Conservation (phyloP, 1,140 invertebrate species). For the Bombus waltoni region DNA sequence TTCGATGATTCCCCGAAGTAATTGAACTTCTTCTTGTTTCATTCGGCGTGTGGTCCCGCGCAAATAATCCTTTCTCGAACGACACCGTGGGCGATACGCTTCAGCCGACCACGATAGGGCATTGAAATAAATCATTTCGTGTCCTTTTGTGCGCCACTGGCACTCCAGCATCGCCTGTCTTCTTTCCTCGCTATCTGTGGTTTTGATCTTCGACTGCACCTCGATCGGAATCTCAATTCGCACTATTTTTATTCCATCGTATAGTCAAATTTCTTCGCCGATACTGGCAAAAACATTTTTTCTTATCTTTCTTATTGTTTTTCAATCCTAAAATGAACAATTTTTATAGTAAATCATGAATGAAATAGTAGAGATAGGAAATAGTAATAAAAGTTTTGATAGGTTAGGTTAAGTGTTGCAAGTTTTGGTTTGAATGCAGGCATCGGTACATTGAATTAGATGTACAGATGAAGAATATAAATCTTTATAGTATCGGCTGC, state of each 20-base stretch:
- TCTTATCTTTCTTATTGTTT: not conserved
- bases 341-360: not conserved
- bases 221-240: not conserved
- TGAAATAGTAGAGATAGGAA: not conserved
- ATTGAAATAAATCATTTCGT: slow-evolving; percentile 46
- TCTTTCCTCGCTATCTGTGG: not conserved
- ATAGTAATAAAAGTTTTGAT: no score
- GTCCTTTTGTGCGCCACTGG: not conserved
- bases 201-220: not conserved
- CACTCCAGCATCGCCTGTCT: not conserved
- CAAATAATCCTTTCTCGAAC: slow-evolving; percentile 12
- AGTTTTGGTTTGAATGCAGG: not conserved
- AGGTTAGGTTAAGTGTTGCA: not conserved
- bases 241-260: not conserved
- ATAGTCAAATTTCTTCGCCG: not conserved
- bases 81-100: slow-evolving; percentile 6
- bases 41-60: slow-evolving; percentile 38
- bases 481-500: not conserved
- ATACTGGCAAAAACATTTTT: not conserved
- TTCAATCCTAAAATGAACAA: not conserved
- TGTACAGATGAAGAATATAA: not conserved
- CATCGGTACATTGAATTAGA: no score
- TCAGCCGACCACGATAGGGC: slow-evolving; percentile 3
- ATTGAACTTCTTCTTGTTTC: slow-evolving; percentile 63
- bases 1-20: slow-evolving; percentile 61